Evolutionary conservation across 1,140 invertebrate species (phyloP), one percentile per base, ranked within the genome.

Genomic region (Ooceraea biroi): DNA sequence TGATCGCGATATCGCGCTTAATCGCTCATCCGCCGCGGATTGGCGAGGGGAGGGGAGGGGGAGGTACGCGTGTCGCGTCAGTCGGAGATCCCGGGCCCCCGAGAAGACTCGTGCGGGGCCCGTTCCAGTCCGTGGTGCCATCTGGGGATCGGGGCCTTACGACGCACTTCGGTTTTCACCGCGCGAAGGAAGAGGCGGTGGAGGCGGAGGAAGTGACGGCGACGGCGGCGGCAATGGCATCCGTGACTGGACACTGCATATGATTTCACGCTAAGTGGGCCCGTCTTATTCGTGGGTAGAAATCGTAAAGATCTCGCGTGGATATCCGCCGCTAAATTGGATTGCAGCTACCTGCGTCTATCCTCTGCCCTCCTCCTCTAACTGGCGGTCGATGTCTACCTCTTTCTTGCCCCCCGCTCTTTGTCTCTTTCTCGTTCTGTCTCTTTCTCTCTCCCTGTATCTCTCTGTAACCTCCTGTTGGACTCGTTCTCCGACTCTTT

Each of bases 201-300:
- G 19, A 44, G 22, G 66, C 58, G 41, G 50, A 44, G 46, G 11
- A 25, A 25, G 25, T 14, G 52, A 52, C 57, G 65, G 68, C 50
- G 78, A 88, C 87, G 76, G 69, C 69, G 55, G 69, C 87, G 92
- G 92, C 92, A 93, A 93, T 94, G 94, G 93, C 93, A 94, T 92
- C 94, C 94, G 93, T 94, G 94, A 94, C 94, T 94, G 92, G 93
- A 94, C 93, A 94, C 88, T 91, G 94, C 93, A 94, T 94, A 94
- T 94, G 92, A 94, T 94, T 94, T 94, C 92, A 94, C 93, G 94
- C 90, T 92, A 90, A 89, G 88, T 91, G 91, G 68, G 73, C 84
- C 91, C 90, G 92, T 93, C 93, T 92, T 93, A 93, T 93, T 93
- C 93, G 93, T 94, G 94, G 94, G 93, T 94, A 94, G 94, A 94